These are phyloP conservation scores for Tortrix viridana DNA, from an alignment of 2,888 invertebrate genomes.

Conservation along the genomic window DNA sequence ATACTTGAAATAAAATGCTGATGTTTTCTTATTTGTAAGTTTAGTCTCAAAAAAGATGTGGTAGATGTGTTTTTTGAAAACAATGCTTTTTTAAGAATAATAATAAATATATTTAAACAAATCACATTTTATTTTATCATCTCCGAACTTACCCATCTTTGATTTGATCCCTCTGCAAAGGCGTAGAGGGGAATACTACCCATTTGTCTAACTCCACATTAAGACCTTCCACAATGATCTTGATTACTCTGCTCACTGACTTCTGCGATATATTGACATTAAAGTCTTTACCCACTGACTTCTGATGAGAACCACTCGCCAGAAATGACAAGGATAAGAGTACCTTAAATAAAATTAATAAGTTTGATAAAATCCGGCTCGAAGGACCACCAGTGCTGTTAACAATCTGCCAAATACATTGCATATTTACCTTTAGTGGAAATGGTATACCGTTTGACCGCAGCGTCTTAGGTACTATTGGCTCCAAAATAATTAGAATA, in stretches of 20 bases:
- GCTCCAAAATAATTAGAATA: slow-evolving; percentile 57
- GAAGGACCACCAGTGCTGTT: slow-evolving; percentile 9
- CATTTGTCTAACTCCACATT: slow-evolving; percentile 58
- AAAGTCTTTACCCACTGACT: slow-evolving; percentile 61
- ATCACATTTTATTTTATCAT: neutral
- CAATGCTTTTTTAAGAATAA: too few species aligned
- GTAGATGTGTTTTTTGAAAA: neutral
- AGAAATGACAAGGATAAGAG: slow-evolving; percentile 62
- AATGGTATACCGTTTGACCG: slow-evolving; percentile 66
- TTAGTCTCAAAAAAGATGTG: neutral
- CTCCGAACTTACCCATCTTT: slow-evolving; percentile 57
- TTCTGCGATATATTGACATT: slow-evolving; percentile 63
- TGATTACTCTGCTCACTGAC: slow-evolving; percentile 62
- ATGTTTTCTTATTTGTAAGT: too few species aligned
- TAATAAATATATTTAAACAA: too few species aligned
- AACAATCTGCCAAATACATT: neutral
- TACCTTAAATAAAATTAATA: slow-evolving; percentile 46
- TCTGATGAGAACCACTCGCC: slow-evolving; percentile 62
- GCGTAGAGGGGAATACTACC: slow-evolving; percentile 56
- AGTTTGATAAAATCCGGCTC: slow-evolving; percentile 6
- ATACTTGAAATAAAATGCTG: too few species aligned
- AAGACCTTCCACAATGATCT: slow-evolving; percentile 60
- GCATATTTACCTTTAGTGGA: slow-evolving; percentile 56
- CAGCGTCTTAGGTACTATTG: slow-evolving; percentile 61
- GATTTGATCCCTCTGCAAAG: slow-evolving; percentile 53